These are phyloP conservation scores for Tromatobia lineatoria DNA, from an alignment of 2,888 invertebrate species.

Conservation along the genomic window DNA sequence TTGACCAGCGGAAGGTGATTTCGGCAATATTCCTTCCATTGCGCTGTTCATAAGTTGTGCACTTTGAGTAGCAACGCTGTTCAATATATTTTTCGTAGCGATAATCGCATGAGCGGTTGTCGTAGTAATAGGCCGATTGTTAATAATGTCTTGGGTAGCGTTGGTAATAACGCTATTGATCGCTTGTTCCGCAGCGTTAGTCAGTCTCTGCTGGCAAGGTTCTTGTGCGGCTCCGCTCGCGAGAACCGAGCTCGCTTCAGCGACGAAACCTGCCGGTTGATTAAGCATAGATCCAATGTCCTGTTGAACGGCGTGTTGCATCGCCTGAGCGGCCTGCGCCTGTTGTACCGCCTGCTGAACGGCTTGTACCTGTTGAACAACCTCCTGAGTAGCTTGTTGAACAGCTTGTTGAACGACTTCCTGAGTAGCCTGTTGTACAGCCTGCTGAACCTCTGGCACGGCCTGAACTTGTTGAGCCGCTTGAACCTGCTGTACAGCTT, in stretches of 20 bases:
- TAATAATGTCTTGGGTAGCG: slow-evolving; percentile 84
- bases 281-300: slow-evolving; percentile 83
- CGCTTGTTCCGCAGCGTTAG: slow-evolving; percentile 83
- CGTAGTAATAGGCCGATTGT: slow-evolving; percentile 82
- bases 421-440: slow-evolving; percentile 80
- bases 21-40: slow-evolving; percentile 83
- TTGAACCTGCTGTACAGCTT: slow-evolving; percentile 83
- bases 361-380: slow-evolving; percentile 82
- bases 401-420: slow-evolving; percentile 83
- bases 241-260: slow-evolving; percentile 82
- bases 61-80: slow-evolving; percentile 83
- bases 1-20: slow-evolving; percentile 79
- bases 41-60: slow-evolving; percentile 84
- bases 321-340: slow-evolving; percentile 83
- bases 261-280: slow-evolving; percentile 83
- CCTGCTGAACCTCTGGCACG: slow-evolving; percentile 82
- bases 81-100: slow-evolving; percentile 84
- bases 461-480: slow-evolving; percentile 83
- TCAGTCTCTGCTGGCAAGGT: slow-evolving; percentile 82
- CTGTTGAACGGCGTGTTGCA: slow-evolving; percentile 84
- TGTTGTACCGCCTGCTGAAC: slow-evolving; percentile 84
- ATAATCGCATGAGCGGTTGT: slow-evolving; percentile 85
- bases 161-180: slow-evolving; percentile 83
- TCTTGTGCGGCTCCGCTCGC: slow-evolving; percentile 83
- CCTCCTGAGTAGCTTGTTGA: slow-evolving; percentile 82